These are phyloP conservation scores for Kryptopterus vitreolus DNA, from an alignment of 2,797 vertebrate species.

Conservation along the genomic window DNA sequence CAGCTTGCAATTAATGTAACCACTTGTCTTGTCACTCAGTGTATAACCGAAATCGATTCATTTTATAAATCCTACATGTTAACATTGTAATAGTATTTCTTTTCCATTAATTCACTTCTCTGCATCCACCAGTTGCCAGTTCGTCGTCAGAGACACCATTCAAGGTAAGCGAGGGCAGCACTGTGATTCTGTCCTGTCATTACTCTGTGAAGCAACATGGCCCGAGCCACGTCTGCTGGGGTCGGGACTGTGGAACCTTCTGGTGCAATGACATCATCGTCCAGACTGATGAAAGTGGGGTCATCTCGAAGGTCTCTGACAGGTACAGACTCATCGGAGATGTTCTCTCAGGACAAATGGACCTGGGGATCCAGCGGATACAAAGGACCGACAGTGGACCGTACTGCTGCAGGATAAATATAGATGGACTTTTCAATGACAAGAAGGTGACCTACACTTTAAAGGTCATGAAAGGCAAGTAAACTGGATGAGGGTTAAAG, in stretches of 20 bases:
- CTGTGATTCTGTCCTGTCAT: conserved; percentile 73
- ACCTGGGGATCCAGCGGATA: conserved; percentile 71
- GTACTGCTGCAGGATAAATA: conserved; percentile 78
- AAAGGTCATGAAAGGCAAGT: conserved; percentile 72
- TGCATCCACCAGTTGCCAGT: conserved; percentile 53
- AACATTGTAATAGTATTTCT: neutral
- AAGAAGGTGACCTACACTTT: conserved; percentile 76
- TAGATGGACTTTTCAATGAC: conserved; percentile 78
- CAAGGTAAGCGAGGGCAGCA: conserved; percentile 68
- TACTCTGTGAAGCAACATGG: conserved; percentile 74
- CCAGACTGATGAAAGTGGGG: conserved; percentile 72
- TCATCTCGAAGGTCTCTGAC: conserved; percentile 71
- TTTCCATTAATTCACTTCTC: neutral
- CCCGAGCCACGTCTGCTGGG: conserved; percentile 76
- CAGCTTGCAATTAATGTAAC: no score
- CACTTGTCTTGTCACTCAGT: neutral
- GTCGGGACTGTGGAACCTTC: conserved; percentile 74
- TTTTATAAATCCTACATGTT: neutral
- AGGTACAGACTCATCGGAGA: conserved; percentile 73
- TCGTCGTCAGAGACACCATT: conserved; percentile 48
- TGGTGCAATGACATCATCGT: conserved; percentile 77
- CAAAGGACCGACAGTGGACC: conserved; percentile 68
- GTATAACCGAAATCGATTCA: neutral
- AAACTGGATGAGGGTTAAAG: neutral
- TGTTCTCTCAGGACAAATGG: conserved; percentile 73